Evolutionary conservation across 2,797 vertebrate genomes (phyloP), one percentile per base, ranked within the genome.

Genomic region (Hirundo rustica): DNA sequence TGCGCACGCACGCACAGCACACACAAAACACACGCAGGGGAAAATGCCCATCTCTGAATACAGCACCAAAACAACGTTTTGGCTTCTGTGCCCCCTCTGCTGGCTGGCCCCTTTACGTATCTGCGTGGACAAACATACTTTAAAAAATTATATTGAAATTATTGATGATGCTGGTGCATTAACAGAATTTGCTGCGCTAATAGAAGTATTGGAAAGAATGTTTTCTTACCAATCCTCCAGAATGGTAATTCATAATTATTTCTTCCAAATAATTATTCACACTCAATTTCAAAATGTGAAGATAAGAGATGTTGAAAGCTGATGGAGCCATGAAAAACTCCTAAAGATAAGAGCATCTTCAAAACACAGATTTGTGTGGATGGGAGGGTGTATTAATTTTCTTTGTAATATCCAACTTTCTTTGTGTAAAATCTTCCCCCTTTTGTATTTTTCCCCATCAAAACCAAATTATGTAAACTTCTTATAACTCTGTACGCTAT

Each of bases 71-170:
- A 10, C 32, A 47, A 13, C 1, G 2, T 74, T 90, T 90, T 85
- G 73, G 51, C 75, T 92, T 92, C 72, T 79, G 57, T 93, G 71
- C 95, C 79, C 94, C 94, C 95, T 96, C 96, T 97, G n/a, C 95
- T 86, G 95, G 94, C 70, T 91, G 54, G 25, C 74, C 42, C 45
- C 42, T 64, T 92, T 26, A 36, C 10, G 27, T 23, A 36, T 57
- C 40, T 30, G 12, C 18, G 36, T 42, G 60, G 60, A 64, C 14
- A 73, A 81, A 84, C 9, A 8, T 30, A 44, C 38, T 89, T 57
- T 1, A 11, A 60, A 84, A 90, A 51, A 15, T 51, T 44, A 8
- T 20, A 6, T 29, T 60, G 48, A 61, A 70, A 78, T 50, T 71
- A 79, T 16, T 88, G 23, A 36, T 0, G 2, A 60, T n/a, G 34